A percentile compares a stretch with the other conserved stretches of the same genome.
Evolutionary conservation across 2,797 vertebrate genomes (phyloP).

Genomic region (Acanthornis magna): DNA sequence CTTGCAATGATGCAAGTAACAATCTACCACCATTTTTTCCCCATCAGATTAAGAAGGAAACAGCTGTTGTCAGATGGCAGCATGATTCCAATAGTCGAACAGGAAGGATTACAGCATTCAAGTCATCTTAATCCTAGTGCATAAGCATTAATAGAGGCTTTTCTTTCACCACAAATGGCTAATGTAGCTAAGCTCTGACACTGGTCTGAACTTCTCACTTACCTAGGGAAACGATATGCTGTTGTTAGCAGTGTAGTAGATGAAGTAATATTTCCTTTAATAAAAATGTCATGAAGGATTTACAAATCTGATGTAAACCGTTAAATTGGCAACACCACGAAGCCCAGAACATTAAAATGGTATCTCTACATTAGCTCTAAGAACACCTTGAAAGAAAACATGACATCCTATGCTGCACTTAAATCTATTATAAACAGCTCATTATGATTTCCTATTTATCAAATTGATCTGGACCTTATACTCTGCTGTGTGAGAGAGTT

Average conservation of each 20-base stretch:
- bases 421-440: neutral
- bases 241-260: neutral
- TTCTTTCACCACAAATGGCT: conserved; percentile 26
- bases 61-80: conserved; percentile 1
- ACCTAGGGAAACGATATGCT: neutral
- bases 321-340: neutral
- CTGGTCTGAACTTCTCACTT: neutral
- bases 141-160: conserved; percentile 3
- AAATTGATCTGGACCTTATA: neutral
- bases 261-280: neutral
- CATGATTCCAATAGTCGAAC: neutral
- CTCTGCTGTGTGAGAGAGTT: neutral
- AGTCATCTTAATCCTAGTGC: conserved; percentile 16
- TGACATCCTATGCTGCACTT: neutral
- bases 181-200: neutral
- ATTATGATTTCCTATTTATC: neutral
- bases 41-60: neutral
- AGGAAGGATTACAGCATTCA: conserved; percentile 39
- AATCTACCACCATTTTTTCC: neutral
- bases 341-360: neutral
- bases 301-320: neutral
- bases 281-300: neutral
- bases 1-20: neutral
- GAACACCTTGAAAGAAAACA: neutral
- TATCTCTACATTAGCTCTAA: neutral